Evolutionary conservation across 2,888 invertebrate genomes (phyloP).

Genomic region (Chironomus tentans): DNA sequence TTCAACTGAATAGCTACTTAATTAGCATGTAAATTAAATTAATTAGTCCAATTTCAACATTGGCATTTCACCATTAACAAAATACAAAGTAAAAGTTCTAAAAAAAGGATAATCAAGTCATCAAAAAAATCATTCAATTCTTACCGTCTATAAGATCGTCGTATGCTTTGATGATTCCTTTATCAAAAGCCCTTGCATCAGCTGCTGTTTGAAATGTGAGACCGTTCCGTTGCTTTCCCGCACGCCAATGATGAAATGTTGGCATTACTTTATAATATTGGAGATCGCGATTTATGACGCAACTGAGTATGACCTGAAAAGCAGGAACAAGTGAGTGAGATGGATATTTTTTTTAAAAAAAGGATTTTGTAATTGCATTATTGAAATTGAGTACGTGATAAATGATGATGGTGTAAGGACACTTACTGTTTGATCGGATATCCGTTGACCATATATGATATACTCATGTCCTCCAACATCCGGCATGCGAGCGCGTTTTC

Average conservation of each 20-base stretch:
- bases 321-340: background rate
- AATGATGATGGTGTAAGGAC: background rate
- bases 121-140: slow-evolving; percentile 31
- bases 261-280: slow-evolving; percentile 97
- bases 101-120: too few species aligned
- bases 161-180: slow-evolving; percentile 79
- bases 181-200: slow-evolving; percentile 88
- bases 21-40: background rate
- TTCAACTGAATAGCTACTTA: background rate
- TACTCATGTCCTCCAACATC: slow-evolving; percentile 65
- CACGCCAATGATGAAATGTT: slow-evolving; percentile 96
- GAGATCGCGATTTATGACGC: slow-evolving; percentile 91
- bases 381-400: too few species aligned
- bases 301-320: slow-evolving; percentile 79
- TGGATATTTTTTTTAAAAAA: background rate
- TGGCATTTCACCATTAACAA: background rate
- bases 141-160: slow-evolving; percentile 87
- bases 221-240: slow-evolving; percentile 90
- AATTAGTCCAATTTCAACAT: background rate
- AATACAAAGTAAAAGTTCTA: background rate
- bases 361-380: background rate
- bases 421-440: slow-evolving; percentile 84
- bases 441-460: slow-evolving; percentile 84
- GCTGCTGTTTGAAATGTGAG: slow-evolving; percentile 93
- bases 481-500: slow-evolving; percentile 57